phyloP scores from a whole-genome alignment of 2,113 vertebrate genomes.

The Sebastes schlegelii region DNA sequence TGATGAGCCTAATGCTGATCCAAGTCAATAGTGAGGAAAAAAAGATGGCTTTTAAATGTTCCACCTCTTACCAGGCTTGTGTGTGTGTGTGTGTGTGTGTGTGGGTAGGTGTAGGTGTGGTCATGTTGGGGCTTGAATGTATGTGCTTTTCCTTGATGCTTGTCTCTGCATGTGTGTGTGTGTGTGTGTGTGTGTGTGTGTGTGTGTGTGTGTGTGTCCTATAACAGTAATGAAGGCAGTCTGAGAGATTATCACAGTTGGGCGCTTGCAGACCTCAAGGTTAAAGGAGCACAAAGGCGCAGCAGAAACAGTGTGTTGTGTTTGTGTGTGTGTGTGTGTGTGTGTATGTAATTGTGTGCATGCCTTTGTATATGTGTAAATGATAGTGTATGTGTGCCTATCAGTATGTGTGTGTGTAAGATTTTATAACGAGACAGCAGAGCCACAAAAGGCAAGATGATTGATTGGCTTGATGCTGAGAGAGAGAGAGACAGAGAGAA shows the following conservation, averaged over 20 bases:
- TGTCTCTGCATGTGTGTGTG: slow-evolving; percentile 52
- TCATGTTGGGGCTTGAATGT: slow-evolving; percentile 39
- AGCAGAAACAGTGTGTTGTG: slow-evolving; percentile 54
- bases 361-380: slow-evolving; percentile 43
- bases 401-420: slow-evolving; percentile 13
- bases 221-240: slow-evolving; percentile 80
- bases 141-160: slow-evolving; percentile 70
- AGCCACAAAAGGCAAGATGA: slow-evolving; percentile 41
- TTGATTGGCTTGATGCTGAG: slow-evolving; percentile 44
- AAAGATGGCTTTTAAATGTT: slow-evolving; percentile 70
- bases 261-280: slow-evolving; percentile 79
- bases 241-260: slow-evolving; percentile 81
- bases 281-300: slow-evolving; percentile 80
- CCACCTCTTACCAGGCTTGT: slow-evolving; percentile 51
- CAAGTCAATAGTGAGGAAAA: slow-evolving; percentile 75
- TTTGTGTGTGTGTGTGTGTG: slow-evolving; percentile 34
- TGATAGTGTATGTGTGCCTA: background rate
- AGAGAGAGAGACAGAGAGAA: background rate
- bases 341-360: slow-evolving; percentile 35
- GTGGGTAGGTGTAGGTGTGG: slow-evolving; percentile 18
- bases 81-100: slow-evolving; percentile 23
- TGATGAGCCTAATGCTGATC: slow-evolving; percentile 79
- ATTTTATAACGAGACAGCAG: slow-evolving; percentile 37
- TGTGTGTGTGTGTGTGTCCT: slow-evolving; percentile 65
- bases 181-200: slow-evolving; percentile 47